Evolutionary conservation across 2,797 vertebrate species (phyloP).

Genomic region (Urophycis tenuis): DNA sequence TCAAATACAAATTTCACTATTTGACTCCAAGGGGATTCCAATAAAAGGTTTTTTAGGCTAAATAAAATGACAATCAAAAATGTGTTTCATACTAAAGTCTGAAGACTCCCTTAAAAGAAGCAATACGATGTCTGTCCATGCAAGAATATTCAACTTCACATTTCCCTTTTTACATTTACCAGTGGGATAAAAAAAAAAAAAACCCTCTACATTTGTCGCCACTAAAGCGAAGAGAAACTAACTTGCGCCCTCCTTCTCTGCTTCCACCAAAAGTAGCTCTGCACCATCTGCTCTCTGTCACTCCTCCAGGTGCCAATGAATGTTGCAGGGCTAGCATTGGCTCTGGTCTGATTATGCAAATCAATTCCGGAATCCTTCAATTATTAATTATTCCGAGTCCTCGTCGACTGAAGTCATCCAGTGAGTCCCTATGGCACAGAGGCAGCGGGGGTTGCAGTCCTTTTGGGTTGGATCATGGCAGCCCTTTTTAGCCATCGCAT

Average conservation of each 20-base stretch:
- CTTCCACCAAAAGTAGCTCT: slow-evolving; percentile 20
- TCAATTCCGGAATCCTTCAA: slow-evolving; percentile 62
- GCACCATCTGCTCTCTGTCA: slow-evolving; percentile 56
- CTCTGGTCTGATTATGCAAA: slow-evolving; percentile 52
- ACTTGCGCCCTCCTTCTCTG: slow-evolving; percentile 21
- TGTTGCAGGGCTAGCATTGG: slow-evolving; percentile 35
- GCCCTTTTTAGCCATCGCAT: slow-evolving; percentile 44
- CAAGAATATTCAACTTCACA: background rate
- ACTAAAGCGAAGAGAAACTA: slow-evolving; percentile 31
- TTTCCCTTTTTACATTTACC: background rate
- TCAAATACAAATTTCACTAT: background rate
- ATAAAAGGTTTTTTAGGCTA: background rate
- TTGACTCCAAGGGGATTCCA: background rate
- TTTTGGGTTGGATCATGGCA: slow-evolving; percentile 6
- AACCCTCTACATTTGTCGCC: slow-evolving; percentile 7
- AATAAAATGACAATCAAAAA: background rate
- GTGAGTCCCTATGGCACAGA: background rate
- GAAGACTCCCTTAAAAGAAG: background rate
- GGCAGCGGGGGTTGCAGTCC: slow-evolving; percentile 24
- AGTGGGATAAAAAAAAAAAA: slow-evolving; percentile 19
- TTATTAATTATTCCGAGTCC: slow-evolving; percentile 53
- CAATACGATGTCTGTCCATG: background rate
- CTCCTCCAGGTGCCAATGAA: slow-evolving; percentile 45
- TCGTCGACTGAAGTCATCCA: slow-evolving; percentile 30
- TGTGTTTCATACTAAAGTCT: background rate